Conservation (phyloP, 1,140 invertebrate species). For the Drosophila tristis region DNA sequence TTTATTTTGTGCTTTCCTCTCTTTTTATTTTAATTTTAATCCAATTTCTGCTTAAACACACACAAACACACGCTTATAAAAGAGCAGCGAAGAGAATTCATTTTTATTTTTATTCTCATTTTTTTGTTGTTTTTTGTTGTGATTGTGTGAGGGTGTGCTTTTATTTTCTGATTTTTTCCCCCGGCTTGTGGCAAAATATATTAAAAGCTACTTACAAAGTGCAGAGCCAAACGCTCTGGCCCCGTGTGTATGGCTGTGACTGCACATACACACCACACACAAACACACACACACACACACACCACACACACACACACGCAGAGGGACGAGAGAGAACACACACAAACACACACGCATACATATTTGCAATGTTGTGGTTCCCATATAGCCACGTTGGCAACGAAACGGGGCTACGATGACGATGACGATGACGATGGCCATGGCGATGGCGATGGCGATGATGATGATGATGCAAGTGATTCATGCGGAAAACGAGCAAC, state of each 20-base stretch:
- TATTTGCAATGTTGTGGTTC: constrained; percentile 73
- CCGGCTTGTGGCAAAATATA: constrained; percentile 76
- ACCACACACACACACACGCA: background rate
- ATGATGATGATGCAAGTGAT: constrained; percentile 78
- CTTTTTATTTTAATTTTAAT: constrained; percentile 74
- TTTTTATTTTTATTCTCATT: constrained; percentile 44
- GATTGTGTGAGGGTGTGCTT: constrained; percentile 7
- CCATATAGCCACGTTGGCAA: constrained; percentile 43
- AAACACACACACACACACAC: constrained; percentile 4
- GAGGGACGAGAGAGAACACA: background rate
- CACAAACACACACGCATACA: constrained; percentile 36
- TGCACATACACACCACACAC: constrained; percentile 26
- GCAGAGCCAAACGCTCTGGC: constrained; percentile 63
- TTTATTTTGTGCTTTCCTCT: constrained; percentile 45
- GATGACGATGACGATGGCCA: constrained; percentile 30
- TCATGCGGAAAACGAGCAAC: constrained; percentile 81
- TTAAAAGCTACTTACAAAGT: constrained; percentile 83
- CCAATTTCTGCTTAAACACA: constrained; percentile 59
- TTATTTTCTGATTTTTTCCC: constrained; percentile 48
- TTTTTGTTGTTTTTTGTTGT: background rate
- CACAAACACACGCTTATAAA: constrained; percentile 26
- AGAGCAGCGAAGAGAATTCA: constrained; percentile 40
- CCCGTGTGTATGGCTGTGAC: constrained; percentile 21
- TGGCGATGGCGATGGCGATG: constrained; percentile 11
- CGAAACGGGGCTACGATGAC: constrained; percentile 13